phyloP scores from a whole-genome alignment of 2,113 vertebrate species.

The Petrocephalus microphthalmus region DNA sequence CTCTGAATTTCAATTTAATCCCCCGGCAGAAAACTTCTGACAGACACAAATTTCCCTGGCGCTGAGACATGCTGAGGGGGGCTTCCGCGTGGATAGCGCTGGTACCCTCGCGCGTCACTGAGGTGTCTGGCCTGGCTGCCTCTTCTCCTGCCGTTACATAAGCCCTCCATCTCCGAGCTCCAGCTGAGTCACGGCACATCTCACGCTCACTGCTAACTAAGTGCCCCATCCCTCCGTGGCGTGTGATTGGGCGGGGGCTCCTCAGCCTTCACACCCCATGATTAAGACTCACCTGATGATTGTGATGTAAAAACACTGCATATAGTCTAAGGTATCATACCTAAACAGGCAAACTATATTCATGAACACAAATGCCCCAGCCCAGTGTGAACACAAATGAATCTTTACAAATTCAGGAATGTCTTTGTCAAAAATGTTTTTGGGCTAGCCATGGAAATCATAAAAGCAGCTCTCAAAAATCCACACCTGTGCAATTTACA shows the following conservation, averaged over 20 bases:
- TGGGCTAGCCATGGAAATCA: neutral
- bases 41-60: neutral
- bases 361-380: neutral
- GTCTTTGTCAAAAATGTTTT: neutral
- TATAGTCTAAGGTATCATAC: neutral
- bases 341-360: neutral
- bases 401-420: neutral
- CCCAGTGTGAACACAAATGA: neutral
- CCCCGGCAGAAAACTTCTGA: neutral
- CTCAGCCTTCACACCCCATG: neutral
- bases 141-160: constrained; percentile 17
- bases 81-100: neutral
- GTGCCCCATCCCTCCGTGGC: neutral
- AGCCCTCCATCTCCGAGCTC: neutral
- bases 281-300: neutral
- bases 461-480: neutral
- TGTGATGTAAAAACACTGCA: neutral
- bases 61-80: neutral
- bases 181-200: neutral
- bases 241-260: no score
- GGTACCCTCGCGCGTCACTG: neutral
- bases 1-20: neutral
- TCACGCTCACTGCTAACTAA: neutral
- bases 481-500: neutral
- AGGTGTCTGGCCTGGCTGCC: neutral